Evolutionary conservation across 2,113 vertebrate species (phyloP).

Genomic region (Corvus cornix): DNA sequence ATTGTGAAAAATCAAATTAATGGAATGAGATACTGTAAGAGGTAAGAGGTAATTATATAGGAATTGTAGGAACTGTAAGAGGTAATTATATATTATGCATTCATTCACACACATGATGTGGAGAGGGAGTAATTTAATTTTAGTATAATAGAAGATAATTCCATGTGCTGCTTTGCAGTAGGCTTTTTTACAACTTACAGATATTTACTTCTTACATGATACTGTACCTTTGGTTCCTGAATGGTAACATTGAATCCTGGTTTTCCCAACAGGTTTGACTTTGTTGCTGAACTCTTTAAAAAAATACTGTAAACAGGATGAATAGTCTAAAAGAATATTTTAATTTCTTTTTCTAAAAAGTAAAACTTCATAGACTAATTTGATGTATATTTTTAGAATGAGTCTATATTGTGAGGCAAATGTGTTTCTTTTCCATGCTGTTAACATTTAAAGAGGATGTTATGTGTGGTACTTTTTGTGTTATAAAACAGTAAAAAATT

Average conservation of each 20-base stretch:
- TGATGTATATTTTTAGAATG: not conserved
- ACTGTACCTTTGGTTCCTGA: not conserved
- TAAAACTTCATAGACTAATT: not conserved
- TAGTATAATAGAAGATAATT: not conserved
- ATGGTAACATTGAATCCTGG: not conserved
- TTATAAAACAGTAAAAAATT: not conserved
- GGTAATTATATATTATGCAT: not conserved
- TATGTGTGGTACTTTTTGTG: not conserved
- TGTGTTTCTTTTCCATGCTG: not conserved
- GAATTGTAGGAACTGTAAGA: not conserved
- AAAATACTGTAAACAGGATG: not conserved
- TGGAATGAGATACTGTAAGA: not conserved
- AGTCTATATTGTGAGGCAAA: not conserved
- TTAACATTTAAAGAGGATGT: not conserved
- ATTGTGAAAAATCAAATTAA: not conserved
- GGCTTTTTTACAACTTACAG: not conserved
- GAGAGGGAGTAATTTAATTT: not conserved
- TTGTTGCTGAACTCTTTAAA: not conserved
- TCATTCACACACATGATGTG: not conserved
- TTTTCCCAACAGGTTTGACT: not conserved
- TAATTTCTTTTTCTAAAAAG: not conserved
- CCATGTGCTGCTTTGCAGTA: not conserved
- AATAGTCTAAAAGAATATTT: not conserved
- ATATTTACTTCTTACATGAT: not conserved
- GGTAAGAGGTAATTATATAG: not conserved